Conservation (phyloP, 2,888 invertebrate genomes). For the Halocaridina rubra region DNA sequence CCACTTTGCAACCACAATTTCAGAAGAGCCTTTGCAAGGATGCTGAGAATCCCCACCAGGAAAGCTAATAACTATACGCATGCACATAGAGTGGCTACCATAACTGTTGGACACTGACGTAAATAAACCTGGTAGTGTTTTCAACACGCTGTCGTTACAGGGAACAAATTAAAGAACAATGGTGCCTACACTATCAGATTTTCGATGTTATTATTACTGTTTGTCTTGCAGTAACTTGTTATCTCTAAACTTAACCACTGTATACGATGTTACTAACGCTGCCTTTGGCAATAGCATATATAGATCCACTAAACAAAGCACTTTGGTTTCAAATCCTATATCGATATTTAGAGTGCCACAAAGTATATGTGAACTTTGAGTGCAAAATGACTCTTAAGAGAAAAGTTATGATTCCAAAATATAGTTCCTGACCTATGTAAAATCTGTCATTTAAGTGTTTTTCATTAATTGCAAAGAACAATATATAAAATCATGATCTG, state of each 20-base stretch:
- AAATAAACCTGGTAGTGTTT: background rate
- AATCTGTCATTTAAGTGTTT: too few species aligned
- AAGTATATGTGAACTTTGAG: too few species aligned
- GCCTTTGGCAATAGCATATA: background rate
- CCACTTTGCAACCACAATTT: slow-evolving; percentile 71
- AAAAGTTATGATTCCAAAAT: too few species aligned
- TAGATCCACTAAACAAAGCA: background rate
- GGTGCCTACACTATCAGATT: background rate
- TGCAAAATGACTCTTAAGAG: too few species aligned
- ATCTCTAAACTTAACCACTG: too few species aligned
- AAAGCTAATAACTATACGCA: slow-evolving; percentile 2
- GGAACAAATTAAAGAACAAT: background rate
- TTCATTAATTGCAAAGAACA: too few species aligned
- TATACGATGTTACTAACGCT: too few species aligned
- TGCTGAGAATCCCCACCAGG: slow-evolving; percentile 65
- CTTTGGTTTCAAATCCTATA: too few species aligned
- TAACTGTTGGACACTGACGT: slow-evolving; percentile 44
- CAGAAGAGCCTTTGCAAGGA: slow-evolving; percentile 68
- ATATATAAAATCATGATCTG: too few species aligned
- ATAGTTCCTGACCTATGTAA: too few species aligned
- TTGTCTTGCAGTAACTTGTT: too few species aligned
- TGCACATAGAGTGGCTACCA: slow-evolving; percentile 32
- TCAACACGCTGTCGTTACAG: background rate
- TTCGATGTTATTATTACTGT: background rate
- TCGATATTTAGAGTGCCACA: too few species aligned